Conservation (phyloP, 1,140 invertebrate species). For the Atta colombica region DNA sequence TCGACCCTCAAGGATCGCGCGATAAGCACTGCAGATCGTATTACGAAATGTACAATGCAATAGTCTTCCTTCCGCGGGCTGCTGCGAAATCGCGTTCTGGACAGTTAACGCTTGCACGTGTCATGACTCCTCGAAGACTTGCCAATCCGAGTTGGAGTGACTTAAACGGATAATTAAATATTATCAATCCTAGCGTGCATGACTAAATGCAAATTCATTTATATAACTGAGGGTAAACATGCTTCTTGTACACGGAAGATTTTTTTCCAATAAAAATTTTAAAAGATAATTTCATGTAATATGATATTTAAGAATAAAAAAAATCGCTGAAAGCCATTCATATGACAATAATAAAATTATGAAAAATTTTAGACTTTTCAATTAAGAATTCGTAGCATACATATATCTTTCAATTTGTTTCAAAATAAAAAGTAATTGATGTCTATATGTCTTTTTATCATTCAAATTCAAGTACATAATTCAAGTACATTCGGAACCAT, state of each 20-base stretch:
- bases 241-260: not conserved
- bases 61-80: slow-evolving; percentile 75
- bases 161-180: slow-evolving; percentile 43
- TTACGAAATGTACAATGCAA: slow-evolving; percentile 68
- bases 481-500: not conserved
- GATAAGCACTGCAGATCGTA: slow-evolving; percentile 60
- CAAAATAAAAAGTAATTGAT: not conserved
- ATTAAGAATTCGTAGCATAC: not conserved
- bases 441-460: not conserved
- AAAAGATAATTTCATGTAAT: not conserved
- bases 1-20: slow-evolving; percentile 62
- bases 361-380: not conserved
- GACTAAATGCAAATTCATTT: slow-evolving; percentile 52
- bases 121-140: slow-evolving; percentile 31
- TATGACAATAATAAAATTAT: not conserved
- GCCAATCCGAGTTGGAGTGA: not conserved
- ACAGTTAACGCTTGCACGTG: slow-evolving; percentile 34
- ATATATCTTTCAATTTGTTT: slow-evolving; percentile 3
- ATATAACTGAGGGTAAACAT: slow-evolving; percentile 1
- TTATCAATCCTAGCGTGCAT: not conserved
- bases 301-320: not conserved
- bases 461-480: not conserved
- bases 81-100: slow-evolving; percentile 41
- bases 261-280: not conserved
- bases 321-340: not conserved